phyloP scores from a whole-genome alignment of 92 coral and sea anemone species.

The Porites divaricata region DNA sequence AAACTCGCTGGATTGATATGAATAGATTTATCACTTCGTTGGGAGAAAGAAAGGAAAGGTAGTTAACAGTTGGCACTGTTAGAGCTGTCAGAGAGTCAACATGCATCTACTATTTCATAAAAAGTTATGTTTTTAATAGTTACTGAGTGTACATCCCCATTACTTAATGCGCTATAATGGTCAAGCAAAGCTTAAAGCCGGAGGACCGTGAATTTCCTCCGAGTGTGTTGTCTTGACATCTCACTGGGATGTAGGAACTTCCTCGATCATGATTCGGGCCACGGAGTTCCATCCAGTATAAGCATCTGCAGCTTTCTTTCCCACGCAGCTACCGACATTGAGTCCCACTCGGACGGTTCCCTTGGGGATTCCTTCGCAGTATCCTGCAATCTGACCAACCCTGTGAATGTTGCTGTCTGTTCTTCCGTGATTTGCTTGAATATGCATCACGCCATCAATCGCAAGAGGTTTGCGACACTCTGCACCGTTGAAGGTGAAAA shows the following conservation, averaged over 20 bases:
- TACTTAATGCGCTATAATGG: slow-evolving; percentile 1
- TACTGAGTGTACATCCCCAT: no score
- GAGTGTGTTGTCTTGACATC: not conserved
- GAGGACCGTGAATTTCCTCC: not conserved
- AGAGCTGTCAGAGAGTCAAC: no score
- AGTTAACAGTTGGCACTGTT: no score
- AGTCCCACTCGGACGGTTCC: slow-evolving; percentile 51
- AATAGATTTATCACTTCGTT: no score
- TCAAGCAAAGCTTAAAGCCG: not conserved
- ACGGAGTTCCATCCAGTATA: slow-evolving; percentile 52
- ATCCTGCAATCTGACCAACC: slow-evolving; percentile 50
- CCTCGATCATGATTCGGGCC: slow-evolving; percentile 64
- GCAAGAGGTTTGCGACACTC: slow-evolving; percentile 53
- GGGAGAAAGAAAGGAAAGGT: no score
- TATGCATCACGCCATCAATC: slow-evolving; percentile 45
- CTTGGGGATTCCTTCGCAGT: slow-evolving; percentile 41
- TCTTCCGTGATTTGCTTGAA: not conserved
- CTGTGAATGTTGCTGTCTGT: slow-evolving; percentile 21
- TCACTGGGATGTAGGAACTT: slow-evolving; percentile 37
- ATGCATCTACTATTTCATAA: no score
- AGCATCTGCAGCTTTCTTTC: slow-evolving; percentile 31
- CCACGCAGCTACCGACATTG: slow-evolving; percentile 56
- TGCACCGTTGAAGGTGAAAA: slow-evolving; percentile 46
- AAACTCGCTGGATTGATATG: no score
- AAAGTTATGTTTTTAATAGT: no score